Percentiles rank a stretch among this genome's conserved stretches.
These are phyloP conservation scores for Hedychridium roseum DNA, from an alignment of 2,888 invertebrate genomes.

Conservation along the genomic window DNA sequence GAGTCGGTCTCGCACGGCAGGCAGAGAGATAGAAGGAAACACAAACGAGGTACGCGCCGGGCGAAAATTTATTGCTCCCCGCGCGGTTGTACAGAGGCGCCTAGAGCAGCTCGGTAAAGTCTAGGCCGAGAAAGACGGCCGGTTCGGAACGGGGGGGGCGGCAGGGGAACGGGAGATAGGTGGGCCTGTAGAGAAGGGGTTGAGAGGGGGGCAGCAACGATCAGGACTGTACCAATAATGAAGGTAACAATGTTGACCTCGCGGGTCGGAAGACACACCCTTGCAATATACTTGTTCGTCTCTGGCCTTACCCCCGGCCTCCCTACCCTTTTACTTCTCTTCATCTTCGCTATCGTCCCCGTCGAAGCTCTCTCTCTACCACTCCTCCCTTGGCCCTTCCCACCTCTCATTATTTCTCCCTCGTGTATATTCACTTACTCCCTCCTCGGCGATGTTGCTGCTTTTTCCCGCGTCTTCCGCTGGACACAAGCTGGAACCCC, in stretches of 20 bases:
- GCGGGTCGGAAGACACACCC: conserved; percentile 49
- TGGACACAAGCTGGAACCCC: conserved; percentile 23
- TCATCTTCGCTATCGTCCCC: no score
- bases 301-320: no score
- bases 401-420: conserved; percentile 15
- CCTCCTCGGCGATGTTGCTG: conserved; percentile 12
- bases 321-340: conserved; percentile 5
- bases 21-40: conserved; percentile 31
- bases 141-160: neutral
- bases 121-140: neutral
- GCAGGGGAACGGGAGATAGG: neutral
- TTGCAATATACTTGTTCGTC: conserved; percentile 40
- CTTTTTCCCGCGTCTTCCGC: conserved; percentile 12
- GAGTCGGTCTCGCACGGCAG: conserved; percentile 30
- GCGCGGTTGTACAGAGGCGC: conserved; percentile 10
- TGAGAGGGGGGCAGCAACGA: conserved; percentile 5
- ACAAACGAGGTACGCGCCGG: conserved; percentile 5
- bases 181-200: neutral
- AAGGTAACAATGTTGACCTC: conserved; percentile 56
- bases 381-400: conserved; percentile 8
- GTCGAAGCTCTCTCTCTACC: conserved; percentile 7
- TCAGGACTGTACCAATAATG: conserved; percentile 45
- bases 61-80: conserved; percentile 28
- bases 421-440: neutral
- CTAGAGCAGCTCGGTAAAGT: conserved; percentile 8